These are phyloP conservation scores for Cavia porcellus DNA, from an alignment of 2,113 vertebrate genomes.

Conservation along the genomic window DNA sequence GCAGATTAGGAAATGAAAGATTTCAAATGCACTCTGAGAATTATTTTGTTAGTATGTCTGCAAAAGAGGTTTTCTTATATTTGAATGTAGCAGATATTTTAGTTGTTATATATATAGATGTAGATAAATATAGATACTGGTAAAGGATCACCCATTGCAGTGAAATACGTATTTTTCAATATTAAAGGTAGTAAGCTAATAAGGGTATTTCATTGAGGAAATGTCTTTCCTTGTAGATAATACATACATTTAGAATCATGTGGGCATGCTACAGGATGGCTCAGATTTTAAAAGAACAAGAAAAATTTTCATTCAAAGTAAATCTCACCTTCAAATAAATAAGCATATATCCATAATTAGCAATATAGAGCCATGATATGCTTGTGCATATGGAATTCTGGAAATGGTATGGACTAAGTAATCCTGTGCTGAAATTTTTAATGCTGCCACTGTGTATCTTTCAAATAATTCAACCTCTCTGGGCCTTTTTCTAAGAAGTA, in stretches of 20 bases:
- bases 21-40: background rate
- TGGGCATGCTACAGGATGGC: background rate
- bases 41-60: constrained; percentile 1
- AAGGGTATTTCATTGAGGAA: constrained; percentile 7
- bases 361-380: background rate
- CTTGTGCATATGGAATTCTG: constrained; percentile 10
- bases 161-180: background rate
- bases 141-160: background rate
- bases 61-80: constrained; percentile 38
- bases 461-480: constrained; percentile 34
- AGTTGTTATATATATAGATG: background rate
- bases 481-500: background rate
- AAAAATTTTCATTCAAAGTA: constrained; percentile 26
- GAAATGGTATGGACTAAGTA: constrained; percentile 2
- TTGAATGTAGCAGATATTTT: background rate
- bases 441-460: background rate
- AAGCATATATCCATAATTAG: constrained; percentile 2
- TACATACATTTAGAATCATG: background rate
- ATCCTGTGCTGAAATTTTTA: constrained; percentile 27
- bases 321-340: background rate
- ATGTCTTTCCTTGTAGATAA: background rate
- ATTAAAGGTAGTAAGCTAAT: constrained; percentile 40
- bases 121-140: background rate
- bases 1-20: constrained; percentile 24
- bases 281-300: constrained; percentile 48